Conservation (phyloP, 2,888 invertebrate genomes). For the Apoda limacodes region DNA sequence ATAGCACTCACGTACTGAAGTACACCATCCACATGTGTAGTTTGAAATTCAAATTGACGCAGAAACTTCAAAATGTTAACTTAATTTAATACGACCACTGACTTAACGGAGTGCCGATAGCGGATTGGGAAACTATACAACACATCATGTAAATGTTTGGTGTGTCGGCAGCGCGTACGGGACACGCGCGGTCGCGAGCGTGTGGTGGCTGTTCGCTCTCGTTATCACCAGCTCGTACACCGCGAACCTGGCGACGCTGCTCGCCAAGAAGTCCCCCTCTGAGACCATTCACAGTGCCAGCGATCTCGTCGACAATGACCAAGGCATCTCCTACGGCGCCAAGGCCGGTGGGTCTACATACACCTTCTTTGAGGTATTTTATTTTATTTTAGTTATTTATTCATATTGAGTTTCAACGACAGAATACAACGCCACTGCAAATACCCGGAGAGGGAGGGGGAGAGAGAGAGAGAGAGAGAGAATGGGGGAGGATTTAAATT, state of each 20-base stretch:
- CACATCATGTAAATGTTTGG: background rate
- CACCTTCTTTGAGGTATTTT: conserved; percentile 88
- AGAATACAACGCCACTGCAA: too few species aligned
- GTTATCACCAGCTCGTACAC: conserved; percentile 91
- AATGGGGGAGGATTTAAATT: too few species aligned
- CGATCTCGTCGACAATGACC: conserved; percentile 82
- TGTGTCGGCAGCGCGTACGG: conserved; percentile 77
- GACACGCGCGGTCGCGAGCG: conserved; percentile 86
- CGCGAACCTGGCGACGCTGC: conserved; percentile 90
- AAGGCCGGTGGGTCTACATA: conserved; percentile 87
- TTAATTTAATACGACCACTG: background rate
- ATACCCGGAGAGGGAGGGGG: too few species aligned
- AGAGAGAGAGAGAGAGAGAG: too few species aligned
- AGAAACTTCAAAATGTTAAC: too few species aligned
- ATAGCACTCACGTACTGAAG: too few species aligned
- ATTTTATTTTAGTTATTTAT: too few species aligned
- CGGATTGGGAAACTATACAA: conserved; percentile 5
- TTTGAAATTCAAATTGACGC: too few species aligned
- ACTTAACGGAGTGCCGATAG: background rate
- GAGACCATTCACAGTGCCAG: conserved; percentile 80
- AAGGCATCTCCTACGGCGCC: conserved; percentile 87
- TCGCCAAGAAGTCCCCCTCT: conserved; percentile 81
- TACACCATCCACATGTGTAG: too few species aligned
- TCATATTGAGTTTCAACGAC: too few species aligned
- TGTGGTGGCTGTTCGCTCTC: conserved; percentile 91